phyloP scores from a whole-genome alignment of 2,113 vertebrate species.

The Trochalopteron elliotii region DNA sequence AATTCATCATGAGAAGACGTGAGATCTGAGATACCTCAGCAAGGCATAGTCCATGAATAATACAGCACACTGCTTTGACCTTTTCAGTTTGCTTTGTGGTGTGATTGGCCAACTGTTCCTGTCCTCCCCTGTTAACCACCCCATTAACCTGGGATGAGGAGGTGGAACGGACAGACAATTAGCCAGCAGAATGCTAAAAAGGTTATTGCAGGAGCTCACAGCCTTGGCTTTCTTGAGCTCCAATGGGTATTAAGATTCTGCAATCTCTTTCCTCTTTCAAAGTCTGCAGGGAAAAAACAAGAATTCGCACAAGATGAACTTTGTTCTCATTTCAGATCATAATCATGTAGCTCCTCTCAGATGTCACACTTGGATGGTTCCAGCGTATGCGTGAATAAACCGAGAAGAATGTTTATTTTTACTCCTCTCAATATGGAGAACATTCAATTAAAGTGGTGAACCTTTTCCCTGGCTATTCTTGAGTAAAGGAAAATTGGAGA shows the following conservation, averaged over 20 bases:
- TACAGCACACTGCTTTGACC: slow-evolving; percentile 39
- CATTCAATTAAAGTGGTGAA: slow-evolving; percentile 13
- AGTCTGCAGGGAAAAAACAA: background rate
- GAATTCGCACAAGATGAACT: slow-evolving; percentile 3
- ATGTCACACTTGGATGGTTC: background rate
- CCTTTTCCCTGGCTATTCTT: background rate
- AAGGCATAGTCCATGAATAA: slow-evolving; percentile 42
- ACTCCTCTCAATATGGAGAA: slow-evolving; percentile 18
- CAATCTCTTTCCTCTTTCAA: slow-evolving; percentile 12
- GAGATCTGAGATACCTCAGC: slow-evolving; percentile 24
- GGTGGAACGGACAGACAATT: slow-evolving; percentile 59
- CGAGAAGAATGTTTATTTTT: slow-evolving; percentile 28
- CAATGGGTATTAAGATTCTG: background rate
- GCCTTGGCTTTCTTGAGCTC: slow-evolving; percentile 27
- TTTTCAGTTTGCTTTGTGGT: slow-evolving; percentile 61
- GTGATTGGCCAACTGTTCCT: slow-evolving; percentile 31
- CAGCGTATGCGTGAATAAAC: slow-evolving; percentile 24
- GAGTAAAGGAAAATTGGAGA: background rate
- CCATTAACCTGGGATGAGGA: slow-evolving; percentile 68
- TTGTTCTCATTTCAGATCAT: slow-evolving; percentile 35
- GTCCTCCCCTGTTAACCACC: slow-evolving; percentile 53
- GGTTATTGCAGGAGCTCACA: slow-evolving; percentile 37
- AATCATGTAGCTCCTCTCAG: slow-evolving; percentile 20
- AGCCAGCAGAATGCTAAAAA: slow-evolving; percentile 66
- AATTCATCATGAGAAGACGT: slow-evolving; percentile 68